Evolutionary conservation across 1,140 invertebrate species (phyloP), one percentile per base, ranked within the genome.

Genomic region (Heliothis subflexa): DNA sequence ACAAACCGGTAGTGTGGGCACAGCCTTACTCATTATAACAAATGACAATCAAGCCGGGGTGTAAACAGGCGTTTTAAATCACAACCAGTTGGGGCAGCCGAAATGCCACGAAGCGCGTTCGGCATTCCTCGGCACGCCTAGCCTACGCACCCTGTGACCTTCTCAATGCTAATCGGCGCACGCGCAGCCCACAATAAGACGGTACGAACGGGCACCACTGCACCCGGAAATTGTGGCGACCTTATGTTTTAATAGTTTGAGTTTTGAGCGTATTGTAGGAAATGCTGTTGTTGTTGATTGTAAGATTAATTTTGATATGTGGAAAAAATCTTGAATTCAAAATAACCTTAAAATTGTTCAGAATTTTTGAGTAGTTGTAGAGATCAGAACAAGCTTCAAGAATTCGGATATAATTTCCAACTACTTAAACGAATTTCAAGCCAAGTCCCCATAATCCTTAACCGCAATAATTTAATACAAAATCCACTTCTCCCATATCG

Each of bases 151-250:
- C 78, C 78, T 57, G 77, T 83, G 86, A 85, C 88, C 88, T 89
- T 89, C 88, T 89, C 88, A 88, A 89, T 89, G 88, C 84, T 88
- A 87, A 85, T 88, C 83, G 78, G 78, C 80, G 77, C 80, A 18
- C 50, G 76, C 80, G 77, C 80, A 81, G 50, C 14, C 52, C 28
- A 61, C 72, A 66, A 66, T 47, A 66, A 45, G 62, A 66, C 62
- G 12, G 21, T 55, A 74, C 61, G 72, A 61, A 74, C 71, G 28
- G 54, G 25, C 45, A 50, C 55, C 72, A 57, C 55, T 61, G 47
- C 33, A 75, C 73, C 73, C 57, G 73, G 73, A 75, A 75, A 75
- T 74, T 64, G 62, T 64, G 25, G 49, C 47, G 59, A 75, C 73
- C 73, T 75, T 75, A 75, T 64, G 25, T 52, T 62, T 64, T 75